Evolutionary conservation across 2,113 vertebrate species (phyloP).

Genomic region (Cepphus grylle): DNA sequence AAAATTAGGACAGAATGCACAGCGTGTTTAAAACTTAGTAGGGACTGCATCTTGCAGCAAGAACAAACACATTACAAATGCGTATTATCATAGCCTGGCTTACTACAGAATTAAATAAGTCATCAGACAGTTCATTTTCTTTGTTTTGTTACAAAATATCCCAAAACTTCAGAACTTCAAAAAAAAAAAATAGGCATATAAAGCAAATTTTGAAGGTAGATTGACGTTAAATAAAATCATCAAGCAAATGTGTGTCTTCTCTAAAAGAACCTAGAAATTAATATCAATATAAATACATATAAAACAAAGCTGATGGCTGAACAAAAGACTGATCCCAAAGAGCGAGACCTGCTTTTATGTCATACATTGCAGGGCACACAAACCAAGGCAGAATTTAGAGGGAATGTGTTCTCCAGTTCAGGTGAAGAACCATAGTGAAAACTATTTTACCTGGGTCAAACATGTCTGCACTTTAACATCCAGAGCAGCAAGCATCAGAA

Average conservation of each 20-base stretch:
- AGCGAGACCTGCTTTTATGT: neutral
- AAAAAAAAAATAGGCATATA: neutral
- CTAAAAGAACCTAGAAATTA: neutral
- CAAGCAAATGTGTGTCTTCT: neutral
- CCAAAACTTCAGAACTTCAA: neutral
- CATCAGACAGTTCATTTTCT: neutral
- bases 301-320: neutral
- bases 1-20: neutral
- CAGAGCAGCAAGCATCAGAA: slow-evolving; percentile 1
- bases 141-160: neutral
- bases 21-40: neutral
- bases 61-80: neutral
- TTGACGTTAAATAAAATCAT: neutral
- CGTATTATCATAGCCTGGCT: neutral
- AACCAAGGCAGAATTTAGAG: neutral
- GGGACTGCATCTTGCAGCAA: neutral
- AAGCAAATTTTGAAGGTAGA: neutral
- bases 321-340: neutral
- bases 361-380: neutral
- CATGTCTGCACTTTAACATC: slow-evolving; percentile 22
- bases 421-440: neutral
- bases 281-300: neutral
- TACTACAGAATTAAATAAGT: neutral
- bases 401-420: neutral
- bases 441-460: slow-evolving; percentile 12